Base-by-base conservation (phyloP, 2,888 invertebrate genomes). In the Proisotoma minuta region DNA sequence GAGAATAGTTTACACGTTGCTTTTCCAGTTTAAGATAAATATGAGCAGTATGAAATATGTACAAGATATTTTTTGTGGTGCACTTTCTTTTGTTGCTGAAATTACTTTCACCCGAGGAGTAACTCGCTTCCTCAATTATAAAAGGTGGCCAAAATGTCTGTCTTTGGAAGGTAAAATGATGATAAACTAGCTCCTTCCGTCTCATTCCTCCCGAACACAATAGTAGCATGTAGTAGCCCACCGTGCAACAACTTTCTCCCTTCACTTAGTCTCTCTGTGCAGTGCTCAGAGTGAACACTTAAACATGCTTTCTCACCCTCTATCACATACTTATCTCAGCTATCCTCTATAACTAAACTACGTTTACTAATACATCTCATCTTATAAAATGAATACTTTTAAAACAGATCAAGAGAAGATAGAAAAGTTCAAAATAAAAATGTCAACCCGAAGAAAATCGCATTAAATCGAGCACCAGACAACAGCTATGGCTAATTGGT, bases 401-500 rank as follows among this genome's bases (percentile, higher is more conserved):
- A 34, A 34, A 8, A 34, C 15, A n/a, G 43, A 20, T 18, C 18
- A 43, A 43, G 10, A n/a, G 20, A 12, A n/a, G 18, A 43, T n/a
- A 15, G 18, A 43, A 43, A 43, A 43, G 43, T 43, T 5, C 20
- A 15, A n/a, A 34, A 34, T 15, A 5, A 12, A 43, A 43, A 12
- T 43, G 15, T 43, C 5, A 43, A 43, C 43, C 43, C 15, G 34
- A 15, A 43, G 18, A 43, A 43, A 43, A 43, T n/a, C 18, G 18
- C 5, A n/a, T 43, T 5, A 43, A 20, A 43, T 4, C 43, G 20
- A n/a, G 5, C 15, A n/a, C n/a, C n/a, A n/a, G n/a, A n/a, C n/a
- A n/a, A n/a, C n/a, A n/a, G n/a, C n/a, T n/a, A 43, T 43, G 43
- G 43, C 43, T 12, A 43, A 43, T 43, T 43, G 43, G 43, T 43